Evolutionary conservation across 1,140 invertebrate species (phyloP).

Genomic region (Aphaenogaster ashmeadi): DNA sequence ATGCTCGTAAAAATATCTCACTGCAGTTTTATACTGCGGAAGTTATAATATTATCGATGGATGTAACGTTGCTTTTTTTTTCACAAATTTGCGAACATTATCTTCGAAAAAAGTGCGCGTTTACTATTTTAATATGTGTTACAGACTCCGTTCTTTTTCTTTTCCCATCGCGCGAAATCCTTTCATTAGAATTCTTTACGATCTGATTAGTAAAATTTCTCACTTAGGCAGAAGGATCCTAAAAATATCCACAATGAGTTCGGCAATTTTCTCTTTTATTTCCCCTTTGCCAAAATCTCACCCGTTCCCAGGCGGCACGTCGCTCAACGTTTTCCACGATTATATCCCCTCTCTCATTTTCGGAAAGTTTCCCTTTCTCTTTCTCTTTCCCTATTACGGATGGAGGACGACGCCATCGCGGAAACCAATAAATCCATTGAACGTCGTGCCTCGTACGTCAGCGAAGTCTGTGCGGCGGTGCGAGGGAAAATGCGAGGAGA

Average conservation of each 20-base stretch:
- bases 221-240: neutral
- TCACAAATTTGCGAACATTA: neutral
- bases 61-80: neutral
- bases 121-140: neutral
- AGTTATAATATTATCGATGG: constrained; percentile 13
- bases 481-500: constrained; percentile 41
- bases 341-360: neutral
- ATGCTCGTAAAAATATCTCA: constrained; percentile 18
- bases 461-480: neutral
- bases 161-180: neutral
- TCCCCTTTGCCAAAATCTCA: constrained; percentile 28
- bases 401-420: constrained; percentile 27
- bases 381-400: neutral
- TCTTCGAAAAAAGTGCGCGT: neutral
- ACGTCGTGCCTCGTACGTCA: constrained; percentile 34
- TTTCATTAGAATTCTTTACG: neutral
- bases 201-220: constrained; percentile 34
- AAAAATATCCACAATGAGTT: constrained; percentile 1
- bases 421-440: constrained; percentile 67
- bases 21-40: constrained; percentile 12
- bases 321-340: constrained; percentile 16
- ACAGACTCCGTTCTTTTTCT: neutral
- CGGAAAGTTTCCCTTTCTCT: neutral
- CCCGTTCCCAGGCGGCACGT: neutral
- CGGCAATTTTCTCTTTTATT: constrained; percentile 27